Base-by-base conservation (phyloP, 2,888 invertebrate genomes). In the Melikaiella ostensackeni region DNA sequence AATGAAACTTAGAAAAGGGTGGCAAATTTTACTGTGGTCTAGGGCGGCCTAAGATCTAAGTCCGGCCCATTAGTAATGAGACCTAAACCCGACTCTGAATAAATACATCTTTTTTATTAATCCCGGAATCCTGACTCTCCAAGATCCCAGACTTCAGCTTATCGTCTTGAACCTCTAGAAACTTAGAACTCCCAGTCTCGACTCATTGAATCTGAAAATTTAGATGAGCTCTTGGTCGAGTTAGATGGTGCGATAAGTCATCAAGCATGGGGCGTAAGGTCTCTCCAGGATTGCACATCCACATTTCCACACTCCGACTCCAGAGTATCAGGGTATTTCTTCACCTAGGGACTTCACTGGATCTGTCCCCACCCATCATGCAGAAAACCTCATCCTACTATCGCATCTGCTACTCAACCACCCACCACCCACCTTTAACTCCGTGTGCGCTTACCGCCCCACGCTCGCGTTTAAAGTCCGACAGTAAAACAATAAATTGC, bases 401-500 rank as follows among this genome's bases (percentile, higher is more conserved):
- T 75, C 76, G 75, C 77, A 73, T 76, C 74, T 78, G 79, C 75
- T 78, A 74, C 82, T 83, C 79, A 83, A 77, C 82, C 85, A 83
- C 82, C 83, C 81, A 84, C 82, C 78, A 75, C 82, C 79, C 80
- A 76, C 77, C 79, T 75, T 77, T 77, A 76, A 74, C 79, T 80
- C 79, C 78, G 73, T 81, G 76, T 77, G 64, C 80, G 55, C 80
- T 77, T 76, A 76, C 81, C 77, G 73, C 79, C 74, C 75, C 76
- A 84, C 80, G 63, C 75, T 50, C 83, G 83, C 81, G 80, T 83
- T 84, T 83, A 82, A 85, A 85, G 85, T 85, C 86, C 86, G 85
- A 86, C 85, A 82, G 86, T 88, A 86, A 90, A 90, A 90, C 89
- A 89, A 91, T 91, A 90, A 90, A 90, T 89, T 88, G 89, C 87